Base-by-base conservation (phyloP, 2,888 invertebrate genomes). In the Anthophora plumipes region DNA sequence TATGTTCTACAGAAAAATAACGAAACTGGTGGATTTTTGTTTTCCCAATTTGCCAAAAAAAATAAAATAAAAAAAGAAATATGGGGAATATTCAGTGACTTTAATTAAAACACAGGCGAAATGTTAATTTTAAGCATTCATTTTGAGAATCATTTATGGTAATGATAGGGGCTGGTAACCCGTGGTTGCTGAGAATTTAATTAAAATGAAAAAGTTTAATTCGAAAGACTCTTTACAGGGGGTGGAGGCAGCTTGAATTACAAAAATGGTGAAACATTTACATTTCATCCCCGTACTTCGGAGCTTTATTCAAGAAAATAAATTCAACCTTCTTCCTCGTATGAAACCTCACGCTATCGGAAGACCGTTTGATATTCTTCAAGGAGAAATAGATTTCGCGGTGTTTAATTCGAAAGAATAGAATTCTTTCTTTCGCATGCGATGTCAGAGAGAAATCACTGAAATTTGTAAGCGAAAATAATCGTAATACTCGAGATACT, bases 141-240 rank as follows among this genome's bases (percentile, higher is more conserved):
- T 14, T 52, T 22, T 8, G 48, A 14, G 14, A 39, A 37, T 50
- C 50, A 39, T 50, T 11, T 17, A 11, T 39, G 11, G 50, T 14
- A 20, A 50, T 37, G 48, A 22, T 4, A 5, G 17, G 6, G n/a
- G 50, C 14, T n/a, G 12, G 25, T 54, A 12, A 39, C 8, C 14
- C 17, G 1, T 7, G 22, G 22, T 20, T 11, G 37, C 52, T 8
- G 41, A n/a, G 17, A 41, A 25, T 67, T 67, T 54, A 54, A 67
- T 67, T 67, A 52, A 67, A 54, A 67, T 37, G 66, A 37, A 39
- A 50, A 50, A 37, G 50, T 52, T 66, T 20, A 50, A 14, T 66
- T 8, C 48, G 48, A 61, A 61, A 6, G 22, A 17, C n/a, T 14
- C 2, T 37, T 14, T 20, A 7, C 8, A 4, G n/a, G 20, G 17